These are phyloP conservation scores for Laothoe populi DNA, from an alignment of 2,888 invertebrate species.

Conservation along the genomic window DNA sequence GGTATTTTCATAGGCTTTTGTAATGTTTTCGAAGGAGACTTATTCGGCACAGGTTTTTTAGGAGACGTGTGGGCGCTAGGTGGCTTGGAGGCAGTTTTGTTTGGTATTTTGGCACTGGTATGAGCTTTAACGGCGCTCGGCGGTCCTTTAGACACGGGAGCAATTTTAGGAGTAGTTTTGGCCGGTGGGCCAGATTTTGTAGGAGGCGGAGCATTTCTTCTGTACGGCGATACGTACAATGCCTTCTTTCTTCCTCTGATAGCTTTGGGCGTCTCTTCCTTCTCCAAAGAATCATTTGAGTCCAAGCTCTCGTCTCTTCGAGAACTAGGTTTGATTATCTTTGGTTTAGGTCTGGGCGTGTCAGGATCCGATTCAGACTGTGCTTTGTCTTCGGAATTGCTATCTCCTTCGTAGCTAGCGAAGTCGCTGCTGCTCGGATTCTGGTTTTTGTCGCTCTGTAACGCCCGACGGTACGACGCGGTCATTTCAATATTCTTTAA, in stretches of 20 bases:
- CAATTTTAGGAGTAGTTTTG: slow-evolving; percentile 51
- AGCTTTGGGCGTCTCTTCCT: slow-evolving; percentile 81
- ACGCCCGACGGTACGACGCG: slow-evolving; percentile 61
- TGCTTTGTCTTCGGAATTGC: slow-evolving; percentile 83
- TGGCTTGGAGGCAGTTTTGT: slow-evolving; percentile 55
- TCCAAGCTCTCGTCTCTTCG: slow-evolving; percentile 73
- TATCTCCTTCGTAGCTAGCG: slow-evolving; percentile 84
- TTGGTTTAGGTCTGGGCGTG: slow-evolving; percentile 78
- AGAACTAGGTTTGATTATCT: slow-evolving; percentile 83
- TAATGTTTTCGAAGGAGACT: slow-evolving; percentile 60
- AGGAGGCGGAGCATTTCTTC: slow-evolving; percentile 61
- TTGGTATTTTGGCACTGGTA: slow-evolving; percentile 62
- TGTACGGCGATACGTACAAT: slow-evolving; percentile 87
- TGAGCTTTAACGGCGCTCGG: slow-evolving; percentile 57
- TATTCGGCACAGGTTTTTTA: slow-evolving; percentile 63
- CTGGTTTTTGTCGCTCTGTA: slow-evolving; percentile 51
- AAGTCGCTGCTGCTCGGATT: slow-evolving; percentile 71
- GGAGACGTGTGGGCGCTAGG: slow-evolving; percentile 66
- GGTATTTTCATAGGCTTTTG: slow-evolving; percentile 57
- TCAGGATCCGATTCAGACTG: slow-evolving; percentile 77
- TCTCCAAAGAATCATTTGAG: slow-evolving; percentile 75
- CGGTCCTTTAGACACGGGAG: slow-evolving; percentile 46
- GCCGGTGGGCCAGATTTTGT: slow-evolving; percentile 59
- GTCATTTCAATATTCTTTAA: slow-evolving; percentile 78
- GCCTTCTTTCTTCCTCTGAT: slow-evolving; percentile 89